Evolutionary conservation across 2,888 invertebrate genomes (phyloP).

Genomic region (Hedychridium roseum): DNA sequence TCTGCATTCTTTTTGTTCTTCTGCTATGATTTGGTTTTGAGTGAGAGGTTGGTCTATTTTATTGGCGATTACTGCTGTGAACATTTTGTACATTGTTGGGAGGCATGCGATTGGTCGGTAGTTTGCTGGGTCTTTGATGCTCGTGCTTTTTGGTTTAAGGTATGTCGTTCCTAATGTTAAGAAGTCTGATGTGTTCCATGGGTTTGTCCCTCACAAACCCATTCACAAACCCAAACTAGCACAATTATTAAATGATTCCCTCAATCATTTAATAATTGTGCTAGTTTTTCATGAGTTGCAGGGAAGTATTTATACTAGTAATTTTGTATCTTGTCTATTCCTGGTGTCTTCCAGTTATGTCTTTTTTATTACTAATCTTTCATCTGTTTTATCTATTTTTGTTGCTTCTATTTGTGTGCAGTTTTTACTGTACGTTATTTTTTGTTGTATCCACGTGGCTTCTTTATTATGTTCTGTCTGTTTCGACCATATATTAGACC

Average conservation of each 20-base stretch:
- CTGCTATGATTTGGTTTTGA: not conserved
- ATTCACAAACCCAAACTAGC: no score
- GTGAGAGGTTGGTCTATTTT: not conserved
- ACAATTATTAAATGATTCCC: no score
- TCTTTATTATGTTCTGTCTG: no score
- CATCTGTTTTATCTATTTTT: not conserved
- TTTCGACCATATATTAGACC: no score
- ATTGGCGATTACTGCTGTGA: constrained; percentile 4
- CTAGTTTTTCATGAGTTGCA: not conserved
- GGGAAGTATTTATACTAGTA: not conserved
- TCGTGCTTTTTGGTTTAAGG: not conserved
- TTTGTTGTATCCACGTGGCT: no score
- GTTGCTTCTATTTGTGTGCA: not conserved
- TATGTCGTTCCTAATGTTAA: not conserved
- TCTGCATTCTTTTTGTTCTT: not conserved
- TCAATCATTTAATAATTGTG: not conserved
- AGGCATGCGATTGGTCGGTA: constrained; percentile 4
- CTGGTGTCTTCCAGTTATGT: not conserved
- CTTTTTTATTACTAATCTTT: no score
- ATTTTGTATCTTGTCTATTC: not conserved
- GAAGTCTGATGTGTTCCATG: not conserved
- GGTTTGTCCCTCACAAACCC: not conserved
- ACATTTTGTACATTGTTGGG: constrained; percentile 3
- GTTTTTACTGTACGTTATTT: not conserved
- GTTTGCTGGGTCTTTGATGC: not conserved